Evolutionary conservation across 1,140 invertebrate species (phyloP), one percentile per base, ranked within the genome.

Genomic region (Rhyzopertha dominica): DNA sequence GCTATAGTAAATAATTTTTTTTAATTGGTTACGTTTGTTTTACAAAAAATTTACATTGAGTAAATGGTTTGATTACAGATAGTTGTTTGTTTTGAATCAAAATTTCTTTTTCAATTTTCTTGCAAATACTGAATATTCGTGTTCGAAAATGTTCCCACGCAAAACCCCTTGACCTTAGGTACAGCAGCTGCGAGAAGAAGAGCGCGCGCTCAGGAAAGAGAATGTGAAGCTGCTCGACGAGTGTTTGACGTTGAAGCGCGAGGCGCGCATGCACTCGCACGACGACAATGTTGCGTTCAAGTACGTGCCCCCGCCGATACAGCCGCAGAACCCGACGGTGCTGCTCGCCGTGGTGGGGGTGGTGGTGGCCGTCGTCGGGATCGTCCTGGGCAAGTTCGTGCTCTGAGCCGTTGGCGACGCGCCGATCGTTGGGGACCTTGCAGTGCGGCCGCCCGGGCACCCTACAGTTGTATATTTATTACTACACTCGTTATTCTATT

Each of bases 181-280:
- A 13, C 54, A 63, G 23, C 74, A 76, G 67, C 72, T 91, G 53
- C 77, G 81, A 63, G 84, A 86, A 65, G 78, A 84, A 55, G 81
- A 85, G 61, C 82, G 76, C 65, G 76, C 75, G 67, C 72, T 90
- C 62, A 77, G 81, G 70, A 81, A 86, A 68, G 87, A 91, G 70
- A 88, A 86, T 74, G 66, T 88, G 49, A 75, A 79, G 65, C 75
- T 91, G 59, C 90, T 85, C 72, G 75, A 79, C 61, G 74, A 79
- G 65, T 51, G 78, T 48, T 61, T 77, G 42, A 73, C 72, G 49
- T 58, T 76, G 55, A 73, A 73, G 30, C 66, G 63, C 24, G 60
- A 56, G 7, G 67, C 61, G 34, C 46, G 30, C 35, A 39, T 44
- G 45, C 42, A 19, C 20, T 43, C 20, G 40, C 43, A 16, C 36